These are phyloP conservation scores for Dione vanillae DNA, from an alignment of 2,888 invertebrate genomes.

Conservation along the genomic window DNA sequence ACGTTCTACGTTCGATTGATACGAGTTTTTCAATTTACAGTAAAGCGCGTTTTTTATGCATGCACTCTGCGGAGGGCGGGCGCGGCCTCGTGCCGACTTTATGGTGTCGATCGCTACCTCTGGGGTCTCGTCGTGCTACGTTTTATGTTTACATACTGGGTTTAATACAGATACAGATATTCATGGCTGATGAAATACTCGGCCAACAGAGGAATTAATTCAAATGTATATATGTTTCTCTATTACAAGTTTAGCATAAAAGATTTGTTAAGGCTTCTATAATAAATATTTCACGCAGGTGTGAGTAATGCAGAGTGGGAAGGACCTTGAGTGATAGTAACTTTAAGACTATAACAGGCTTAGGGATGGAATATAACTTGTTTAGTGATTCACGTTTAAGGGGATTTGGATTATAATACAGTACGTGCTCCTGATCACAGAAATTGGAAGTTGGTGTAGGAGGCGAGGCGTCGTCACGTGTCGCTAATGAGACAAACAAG, in stretches of 20 bases:
- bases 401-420: slow-evolving; percentile 30
- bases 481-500: slow-evolving; percentile 65
- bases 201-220: neutral
- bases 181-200: neutral
- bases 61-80: neutral
- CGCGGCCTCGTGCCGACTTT: slow-evolving; percentile 15
- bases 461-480: slow-evolving; percentile 51
- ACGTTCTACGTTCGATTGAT: slow-evolving; percentile 43
- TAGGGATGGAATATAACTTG: slow-evolving; percentile 11
- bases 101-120: neutral
- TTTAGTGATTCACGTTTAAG: slow-evolving; percentile 35
- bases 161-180: neutral
- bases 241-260: neutral
- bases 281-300: neutral
- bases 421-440: neutral
- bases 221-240: neutral
- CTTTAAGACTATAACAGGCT: slow-evolving; percentile 21
- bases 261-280: neutral
- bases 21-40: slow-evolving; percentile 54
- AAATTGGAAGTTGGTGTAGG: neutral
- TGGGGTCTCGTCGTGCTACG: neutral
- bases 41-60: slow-evolving; percentile 46
- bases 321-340: slow-evolving; percentile 2
- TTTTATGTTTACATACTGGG: neutral
- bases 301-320: neutral